Evolutionary conservation across 1,140 invertebrate genomes (phyloP).

Genomic region (Arion vulgaris): DNA sequence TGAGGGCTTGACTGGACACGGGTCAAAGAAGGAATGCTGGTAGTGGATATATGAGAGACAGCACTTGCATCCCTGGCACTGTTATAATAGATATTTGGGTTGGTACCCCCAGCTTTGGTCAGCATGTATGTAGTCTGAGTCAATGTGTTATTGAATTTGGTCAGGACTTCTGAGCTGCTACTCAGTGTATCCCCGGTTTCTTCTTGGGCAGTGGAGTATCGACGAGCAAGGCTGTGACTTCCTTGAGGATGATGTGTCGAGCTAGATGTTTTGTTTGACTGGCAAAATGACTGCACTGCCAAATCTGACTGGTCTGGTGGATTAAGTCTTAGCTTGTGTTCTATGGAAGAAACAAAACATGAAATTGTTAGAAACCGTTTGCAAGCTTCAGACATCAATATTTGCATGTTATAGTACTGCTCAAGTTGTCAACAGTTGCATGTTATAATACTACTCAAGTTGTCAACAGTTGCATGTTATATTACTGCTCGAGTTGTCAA

Average conservation of each 20-base stretch:
- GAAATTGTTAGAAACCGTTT: no score
- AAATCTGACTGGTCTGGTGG: conserved; percentile 10
- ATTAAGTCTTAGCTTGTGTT: background rate
- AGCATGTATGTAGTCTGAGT: background rate
- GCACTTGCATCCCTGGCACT: background rate
- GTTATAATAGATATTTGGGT: background rate
- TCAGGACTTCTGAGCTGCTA: background rate
- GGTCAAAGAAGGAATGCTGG: background rate
- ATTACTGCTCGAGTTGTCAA: no score
- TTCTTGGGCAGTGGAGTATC: conserved; percentile 19
- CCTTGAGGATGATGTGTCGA: background rate
- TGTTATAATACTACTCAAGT: no score
- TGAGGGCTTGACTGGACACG: background rate
- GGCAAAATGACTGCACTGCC: conserved; percentile 21
- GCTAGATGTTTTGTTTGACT: background rate
- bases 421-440: no score
- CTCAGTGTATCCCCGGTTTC: background rate
- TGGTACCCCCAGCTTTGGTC: background rate
- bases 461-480: no score
- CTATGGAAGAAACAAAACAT: conserved; percentile 1
- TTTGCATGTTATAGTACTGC: no score
- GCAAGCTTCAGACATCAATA: no score
- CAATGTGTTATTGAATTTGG: conserved; percentile 6
- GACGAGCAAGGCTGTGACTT: background rate
- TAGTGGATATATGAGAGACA: background rate